Conservation (phyloP, 1,140 invertebrate species). For the Hyles euphorbiae region DNA sequence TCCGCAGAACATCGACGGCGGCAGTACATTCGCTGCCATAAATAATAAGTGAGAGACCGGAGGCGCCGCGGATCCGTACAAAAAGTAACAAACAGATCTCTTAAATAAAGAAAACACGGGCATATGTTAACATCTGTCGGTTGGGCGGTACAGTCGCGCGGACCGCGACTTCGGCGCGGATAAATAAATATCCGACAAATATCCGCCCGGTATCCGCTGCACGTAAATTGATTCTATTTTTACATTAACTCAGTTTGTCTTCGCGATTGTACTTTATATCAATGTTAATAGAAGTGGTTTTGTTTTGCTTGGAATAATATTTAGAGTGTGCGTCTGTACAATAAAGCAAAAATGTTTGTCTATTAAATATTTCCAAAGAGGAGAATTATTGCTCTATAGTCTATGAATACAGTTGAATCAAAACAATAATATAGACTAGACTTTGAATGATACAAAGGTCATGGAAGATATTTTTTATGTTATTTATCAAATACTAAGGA, state of each 20-base stretch:
- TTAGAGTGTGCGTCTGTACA: too few species aligned
- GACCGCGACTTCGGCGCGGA: constrained; percentile 4
- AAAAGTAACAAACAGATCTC: constrained; percentile 73
- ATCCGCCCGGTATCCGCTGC: constrained; percentile 13
- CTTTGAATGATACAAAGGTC: too few species aligned
- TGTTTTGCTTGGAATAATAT: too few species aligned
- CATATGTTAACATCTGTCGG: constrained; percentile 70
- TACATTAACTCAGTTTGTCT: constrained; percentile 3
- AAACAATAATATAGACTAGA: too few species aligned
- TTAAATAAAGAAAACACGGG: constrained; percentile 72
- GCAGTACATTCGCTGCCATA: constrained; percentile 60
- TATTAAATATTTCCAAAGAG: too few species aligned
- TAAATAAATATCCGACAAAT: constrained; percentile 38
- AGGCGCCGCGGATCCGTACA: constrained; percentile 66
- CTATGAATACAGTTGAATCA: too few species aligned
- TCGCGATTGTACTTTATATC: not conserved
- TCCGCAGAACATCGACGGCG: not conserved
- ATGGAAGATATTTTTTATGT: too few species aligned
- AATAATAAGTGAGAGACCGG: constrained; percentile 70
- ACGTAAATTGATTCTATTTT: constrained; percentile 6
- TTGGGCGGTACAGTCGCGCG: constrained; percentile 23
- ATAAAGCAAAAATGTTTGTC: too few species aligned
- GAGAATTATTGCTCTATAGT: too few species aligned
- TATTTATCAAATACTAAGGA: too few species aligned
- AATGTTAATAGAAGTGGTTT: not conserved